A percentile compares a stretch with the other conserved stretches of the same genome.
Conservation (phyloP, 2,888 invertebrate species). For the Nowickia ferox region DNA sequence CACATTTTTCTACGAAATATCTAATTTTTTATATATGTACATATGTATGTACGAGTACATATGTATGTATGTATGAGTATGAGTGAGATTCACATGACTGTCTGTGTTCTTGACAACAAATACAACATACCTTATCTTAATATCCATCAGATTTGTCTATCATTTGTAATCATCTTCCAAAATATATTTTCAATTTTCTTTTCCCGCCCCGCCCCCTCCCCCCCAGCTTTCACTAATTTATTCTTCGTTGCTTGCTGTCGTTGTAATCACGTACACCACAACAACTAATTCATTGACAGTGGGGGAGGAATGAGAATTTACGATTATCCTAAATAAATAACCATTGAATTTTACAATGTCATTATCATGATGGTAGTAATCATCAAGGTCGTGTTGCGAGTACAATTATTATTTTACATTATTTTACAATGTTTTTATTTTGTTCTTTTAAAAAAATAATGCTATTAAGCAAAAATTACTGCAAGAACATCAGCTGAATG, state of each 20-base stretch:
- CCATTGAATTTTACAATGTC: background rate
- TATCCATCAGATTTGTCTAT: constrained; percentile 29
- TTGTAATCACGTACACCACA: too few relatives aligned
- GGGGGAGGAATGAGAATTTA: background rate
- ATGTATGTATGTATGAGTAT: too few relatives aligned
- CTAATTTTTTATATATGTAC: background rate
- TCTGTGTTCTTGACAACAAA: constrained; percentile 16
- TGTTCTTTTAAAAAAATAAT: too few relatives aligned
- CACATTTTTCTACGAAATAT: background rate
- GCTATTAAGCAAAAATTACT: too few relatives aligned
- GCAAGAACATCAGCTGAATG: too few relatives aligned
- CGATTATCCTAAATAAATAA: constrained; percentile 1
- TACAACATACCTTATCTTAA: constrained; percentile 12
- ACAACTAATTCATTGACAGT: background rate
- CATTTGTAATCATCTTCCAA: constrained; percentile 12
- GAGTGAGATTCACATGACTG: background rate
- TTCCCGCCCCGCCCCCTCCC: background rate
- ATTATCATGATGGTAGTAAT: background rate
- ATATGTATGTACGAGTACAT: too few relatives aligned
- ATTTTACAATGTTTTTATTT: background rate
- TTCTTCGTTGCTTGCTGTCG: too few relatives aligned
- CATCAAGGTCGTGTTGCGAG: constrained; percentile 2
- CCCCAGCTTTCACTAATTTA: too few relatives aligned
- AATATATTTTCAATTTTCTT: background rate
- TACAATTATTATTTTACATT: constrained; percentile 24